Base-by-base conservation (phyloP, 2,113 vertebrate species). In the Pangasianodon gigas region DNA sequence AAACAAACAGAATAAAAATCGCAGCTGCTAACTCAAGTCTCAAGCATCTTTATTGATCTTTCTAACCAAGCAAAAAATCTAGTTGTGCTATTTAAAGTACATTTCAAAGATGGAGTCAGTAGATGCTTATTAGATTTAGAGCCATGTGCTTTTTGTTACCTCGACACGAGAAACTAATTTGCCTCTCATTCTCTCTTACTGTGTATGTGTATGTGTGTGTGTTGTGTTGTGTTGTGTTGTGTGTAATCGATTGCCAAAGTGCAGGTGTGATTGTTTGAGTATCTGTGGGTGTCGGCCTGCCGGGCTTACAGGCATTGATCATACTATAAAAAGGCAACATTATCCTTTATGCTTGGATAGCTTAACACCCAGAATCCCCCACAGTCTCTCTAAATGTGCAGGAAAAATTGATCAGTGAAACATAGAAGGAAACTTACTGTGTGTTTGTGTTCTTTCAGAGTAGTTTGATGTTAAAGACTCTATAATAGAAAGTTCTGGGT, bases 291-390 rank as follows among this genome's bases (percentile, higher is more conserved):
- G 79, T 83, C 79, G 7, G 65, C 26, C 67, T 54, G 87, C 54
- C 32, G 1, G 37, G 81, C 81, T 58, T 84, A 75, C 37, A 87
- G 86, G 74, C 88, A 89, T 60, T 84, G 81, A 89, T 89, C 81
- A 84, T 84, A 29, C 81, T 84, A 74, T 84, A 75, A 84, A 84
- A 83, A 84, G 79, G 51, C 48, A 88, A 71, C 87, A 84, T 88
- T 88, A 71, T 88, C 48, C 79, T 88, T 88, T 88, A 84, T 84
- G 65, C 51, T 48, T 84, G 51, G 88, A 75, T 84, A 74, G 71
- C 51, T 56, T 46, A 84, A 74, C 88, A 71, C 67, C 51, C 88
- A 44, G 81, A 71, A 84, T 56, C 51, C 87, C 87, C 87, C 7
- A 46, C 48, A 84, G 87, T 65, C 41, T 51, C 80, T n/a, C 24